Percentiles rank a stretch among this genome's conserved stretches.
Evolutionary conservation across 2,888 invertebrate species (phyloP).

Genomic region (Deilephila porcellus): DNA sequence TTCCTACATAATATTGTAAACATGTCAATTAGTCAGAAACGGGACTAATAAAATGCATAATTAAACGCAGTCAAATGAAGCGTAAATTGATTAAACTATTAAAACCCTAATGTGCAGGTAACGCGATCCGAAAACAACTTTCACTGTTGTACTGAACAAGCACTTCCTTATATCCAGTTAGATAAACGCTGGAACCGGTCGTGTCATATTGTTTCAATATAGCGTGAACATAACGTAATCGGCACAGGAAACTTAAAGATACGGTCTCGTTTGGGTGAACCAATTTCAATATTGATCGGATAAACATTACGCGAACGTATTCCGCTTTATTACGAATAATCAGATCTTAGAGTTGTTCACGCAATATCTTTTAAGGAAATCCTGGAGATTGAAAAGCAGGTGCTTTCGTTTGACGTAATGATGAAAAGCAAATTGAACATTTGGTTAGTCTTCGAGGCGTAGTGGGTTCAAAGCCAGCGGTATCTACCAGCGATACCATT

Average conservation of each 20-base stretch:
- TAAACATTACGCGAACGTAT: neutral
- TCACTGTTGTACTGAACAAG: slow-evolving; percentile 38
- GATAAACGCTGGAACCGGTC: slow-evolving; percentile 35
- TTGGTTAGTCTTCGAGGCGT: no score
- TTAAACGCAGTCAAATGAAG: slow-evolving; percentile 6
- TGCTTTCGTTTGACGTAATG: no score
- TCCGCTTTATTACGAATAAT: neutral
- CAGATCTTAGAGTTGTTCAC: no score
- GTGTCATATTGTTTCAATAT: slow-evolving; percentile 37
- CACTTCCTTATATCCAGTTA: slow-evolving; percentile 40
- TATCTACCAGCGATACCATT: no score
- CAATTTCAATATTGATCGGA: slow-evolving; percentile 10
- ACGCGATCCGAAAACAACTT: slow-evolving; percentile 37
- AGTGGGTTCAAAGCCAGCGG: no score
- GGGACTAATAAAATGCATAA: neutral
- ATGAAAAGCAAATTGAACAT: no score
- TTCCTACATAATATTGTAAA: neutral
- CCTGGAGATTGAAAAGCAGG: no score
- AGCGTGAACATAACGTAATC: slow-evolving; percentile 37
- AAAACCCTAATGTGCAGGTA: neutral
- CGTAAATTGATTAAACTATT: slow-evolving; percentile 1
- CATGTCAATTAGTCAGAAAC: neutral
- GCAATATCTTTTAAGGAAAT: no score
- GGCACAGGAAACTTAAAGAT: slow-evolving; percentile 11
- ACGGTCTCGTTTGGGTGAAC: neutral